Evolutionary conservation across 1,140 invertebrate species (phyloP).

Genomic region (Sminthurides bifidus): DNA sequence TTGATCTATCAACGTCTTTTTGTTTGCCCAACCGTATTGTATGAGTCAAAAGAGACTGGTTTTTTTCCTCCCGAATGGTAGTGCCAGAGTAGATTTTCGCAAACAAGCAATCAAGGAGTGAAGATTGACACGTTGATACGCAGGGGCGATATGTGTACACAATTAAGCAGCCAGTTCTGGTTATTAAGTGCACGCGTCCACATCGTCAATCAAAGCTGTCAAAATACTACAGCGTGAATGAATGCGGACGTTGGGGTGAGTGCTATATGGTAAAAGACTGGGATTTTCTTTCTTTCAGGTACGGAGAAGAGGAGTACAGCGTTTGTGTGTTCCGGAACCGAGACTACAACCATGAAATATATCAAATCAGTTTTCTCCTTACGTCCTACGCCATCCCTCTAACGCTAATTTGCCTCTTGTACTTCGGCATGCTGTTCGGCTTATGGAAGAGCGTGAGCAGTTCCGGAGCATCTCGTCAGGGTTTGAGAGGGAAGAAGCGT

Average conservation of each 20-base stretch:
- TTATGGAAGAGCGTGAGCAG: constrained; percentile 65
- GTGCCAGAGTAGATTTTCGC: too few relatives aligned
- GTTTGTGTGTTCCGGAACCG: constrained; percentile 31
- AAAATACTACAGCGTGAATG: not conserved
- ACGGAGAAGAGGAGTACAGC: constrained; percentile 23
- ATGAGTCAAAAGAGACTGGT: too few relatives aligned
- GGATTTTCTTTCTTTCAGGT: constrained; percentile 27
- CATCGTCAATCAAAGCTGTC: too few relatives aligned
- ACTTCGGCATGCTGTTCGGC: constrained; percentile 77
- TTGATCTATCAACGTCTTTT: too few relatives aligned
- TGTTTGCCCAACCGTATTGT: too few relatives aligned
- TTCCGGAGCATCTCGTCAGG: constrained; percentile 59
- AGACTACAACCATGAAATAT: constrained; percentile 55
- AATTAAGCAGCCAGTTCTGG: too few relatives aligned
- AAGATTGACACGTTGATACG: too few relatives aligned
- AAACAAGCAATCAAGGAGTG: too few relatives aligned
- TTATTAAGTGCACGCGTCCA: too few relatives aligned
- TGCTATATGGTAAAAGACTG: not conserved
- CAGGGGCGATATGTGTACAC: too few relatives aligned
- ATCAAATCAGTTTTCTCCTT: constrained; percentile 67
- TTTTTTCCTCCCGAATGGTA: too few relatives aligned
- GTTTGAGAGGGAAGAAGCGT: constrained; percentile 68
- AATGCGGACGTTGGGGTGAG: too few relatives aligned
- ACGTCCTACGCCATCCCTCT: constrained; percentile 75
- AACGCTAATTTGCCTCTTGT: constrained; percentile 72